Percentiles rank a stretch among this genome's conserved stretches.
These are phyloP conservation scores for Mola mola DNA, from an alignment of 2,113 vertebrate species.

Conservation along the genomic window DNA sequence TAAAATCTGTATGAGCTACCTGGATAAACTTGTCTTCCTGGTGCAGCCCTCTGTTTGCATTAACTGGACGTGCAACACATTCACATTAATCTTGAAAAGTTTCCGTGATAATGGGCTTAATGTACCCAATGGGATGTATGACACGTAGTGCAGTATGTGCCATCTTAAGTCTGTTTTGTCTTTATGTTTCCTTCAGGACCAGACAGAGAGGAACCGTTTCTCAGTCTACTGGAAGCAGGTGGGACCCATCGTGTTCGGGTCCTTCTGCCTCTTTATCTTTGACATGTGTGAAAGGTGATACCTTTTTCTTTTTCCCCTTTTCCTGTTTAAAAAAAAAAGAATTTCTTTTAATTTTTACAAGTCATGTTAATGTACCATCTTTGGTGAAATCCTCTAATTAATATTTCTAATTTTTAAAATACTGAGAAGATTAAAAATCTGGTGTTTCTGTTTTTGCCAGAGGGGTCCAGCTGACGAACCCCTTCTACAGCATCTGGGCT, in stretches of 20 bases:
- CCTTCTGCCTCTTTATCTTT: constrained; percentile 97
- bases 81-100: too few relatives aligned
- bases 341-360: too few relatives aligned
- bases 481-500: constrained; percentile 99
- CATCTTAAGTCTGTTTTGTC: neutral
- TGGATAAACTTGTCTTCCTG: too few relatives aligned
- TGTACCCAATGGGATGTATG: too few relatives aligned
- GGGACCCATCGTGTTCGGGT: constrained; percentile 93
- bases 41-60: too few relatives aligned
- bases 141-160: neutral
- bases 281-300: constrained; percentile 98
- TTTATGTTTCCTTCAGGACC: constrained; percentile 86
- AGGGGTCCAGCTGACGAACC: constrained; percentile 96
- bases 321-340: too few relatives aligned
- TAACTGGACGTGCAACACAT: too few relatives aligned
- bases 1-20: too few relatives aligned
- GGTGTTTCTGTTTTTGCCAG: constrained; percentile 66
- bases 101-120: too few relatives aligned
- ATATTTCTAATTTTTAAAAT: too few relatives aligned
- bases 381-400: too few relatives aligned
- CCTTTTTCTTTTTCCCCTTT: neutral
- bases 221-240: constrained; percentile 98
- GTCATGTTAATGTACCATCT: too few relatives aligned
- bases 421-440: neutral
- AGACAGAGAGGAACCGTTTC: constrained; percentile 92